phyloP scores from a whole-genome alignment of 2,113 vertebrate genomes.

The Pachycephala philippinensis region DNA sequence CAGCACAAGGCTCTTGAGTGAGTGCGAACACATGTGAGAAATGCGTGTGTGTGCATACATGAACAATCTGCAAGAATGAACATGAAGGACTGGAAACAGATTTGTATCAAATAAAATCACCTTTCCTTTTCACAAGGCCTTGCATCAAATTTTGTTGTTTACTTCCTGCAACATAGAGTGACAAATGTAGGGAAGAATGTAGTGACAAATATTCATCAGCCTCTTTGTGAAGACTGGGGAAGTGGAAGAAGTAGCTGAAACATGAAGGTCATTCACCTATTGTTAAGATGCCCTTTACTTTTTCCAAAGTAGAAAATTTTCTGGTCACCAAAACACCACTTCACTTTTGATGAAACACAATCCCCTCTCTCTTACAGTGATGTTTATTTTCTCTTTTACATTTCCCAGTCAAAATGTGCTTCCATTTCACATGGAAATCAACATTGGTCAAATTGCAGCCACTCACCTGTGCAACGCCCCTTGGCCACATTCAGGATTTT shows the following conservation, averaged over 20 bases:
- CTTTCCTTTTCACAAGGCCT: neutral
- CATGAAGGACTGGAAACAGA: neutral
- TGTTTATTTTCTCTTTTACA: neutral
- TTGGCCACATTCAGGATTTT: neutral
- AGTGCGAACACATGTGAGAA: neutral
- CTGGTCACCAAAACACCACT: neutral
- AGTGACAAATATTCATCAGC: rapidly evolving
- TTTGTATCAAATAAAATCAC: neutral
- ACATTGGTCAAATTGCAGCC: neutral
- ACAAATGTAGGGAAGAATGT: neutral
- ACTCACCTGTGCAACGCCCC: neutral
- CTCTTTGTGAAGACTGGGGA: neutral
- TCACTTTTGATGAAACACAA: neutral
- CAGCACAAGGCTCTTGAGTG: neutral
- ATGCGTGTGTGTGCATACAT: rapidly evolving
- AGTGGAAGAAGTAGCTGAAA: neutral
- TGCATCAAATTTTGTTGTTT: neutral
- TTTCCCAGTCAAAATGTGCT: neutral
- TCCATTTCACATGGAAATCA: neutral
- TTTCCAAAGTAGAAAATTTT: neutral
- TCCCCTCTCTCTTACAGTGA: neutral
- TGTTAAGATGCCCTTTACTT: neutral
- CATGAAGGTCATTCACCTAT: neutral
- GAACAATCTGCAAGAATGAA: neutral
- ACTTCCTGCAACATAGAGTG: neutral